Conservation (phyloP, 2,113 vertebrate species). For the Tupaia tana region DNA sequence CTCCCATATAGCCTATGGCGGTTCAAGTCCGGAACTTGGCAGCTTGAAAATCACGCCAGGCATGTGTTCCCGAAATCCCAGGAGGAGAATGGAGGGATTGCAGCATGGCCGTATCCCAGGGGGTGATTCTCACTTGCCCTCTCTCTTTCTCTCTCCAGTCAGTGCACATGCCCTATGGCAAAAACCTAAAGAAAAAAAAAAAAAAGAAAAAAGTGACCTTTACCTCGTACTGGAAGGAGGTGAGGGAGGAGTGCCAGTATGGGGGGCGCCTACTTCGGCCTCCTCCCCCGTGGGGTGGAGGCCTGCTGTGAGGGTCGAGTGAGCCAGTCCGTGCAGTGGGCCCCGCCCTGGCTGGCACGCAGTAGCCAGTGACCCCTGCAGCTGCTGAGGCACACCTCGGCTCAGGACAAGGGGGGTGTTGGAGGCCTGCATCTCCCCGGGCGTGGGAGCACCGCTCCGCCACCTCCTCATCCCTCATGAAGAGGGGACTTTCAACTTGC, state of each 20-base stretch:
- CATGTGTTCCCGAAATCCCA: too few relatives aligned
- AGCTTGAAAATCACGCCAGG: too few relatives aligned
- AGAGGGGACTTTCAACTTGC: background rate
- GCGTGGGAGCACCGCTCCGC: background rate
- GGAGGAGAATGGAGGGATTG: too few relatives aligned
- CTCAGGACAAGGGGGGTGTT: background rate
- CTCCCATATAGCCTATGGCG: too few relatives aligned
- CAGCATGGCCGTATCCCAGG: too few relatives aligned
- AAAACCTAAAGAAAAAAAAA: too few relatives aligned
- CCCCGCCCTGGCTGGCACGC: background rate
- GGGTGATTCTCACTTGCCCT: too few relatives aligned
- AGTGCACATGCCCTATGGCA: too few relatives aligned
- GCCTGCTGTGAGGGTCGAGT: background rate
- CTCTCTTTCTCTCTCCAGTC: too few relatives aligned
- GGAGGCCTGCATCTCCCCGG: background rate
- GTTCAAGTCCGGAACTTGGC: too few relatives aligned
- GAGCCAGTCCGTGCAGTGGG: background rate
- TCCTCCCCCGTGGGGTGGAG: background rate
- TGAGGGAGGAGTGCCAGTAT: background rate
- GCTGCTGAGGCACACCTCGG: rapidly evolving
- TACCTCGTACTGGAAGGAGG: background rate
- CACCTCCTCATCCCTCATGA: slow-evolving; percentile 44
- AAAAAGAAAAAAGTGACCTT: too few relatives aligned
- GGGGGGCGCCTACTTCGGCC: background rate
- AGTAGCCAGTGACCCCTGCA: background rate